A percentile compares a stretch with the other conserved stretches of the same genome.
phyloP scores from a whole-genome alignment of 2,113 vertebrate species.

The Loxodonta africana region DNA sequence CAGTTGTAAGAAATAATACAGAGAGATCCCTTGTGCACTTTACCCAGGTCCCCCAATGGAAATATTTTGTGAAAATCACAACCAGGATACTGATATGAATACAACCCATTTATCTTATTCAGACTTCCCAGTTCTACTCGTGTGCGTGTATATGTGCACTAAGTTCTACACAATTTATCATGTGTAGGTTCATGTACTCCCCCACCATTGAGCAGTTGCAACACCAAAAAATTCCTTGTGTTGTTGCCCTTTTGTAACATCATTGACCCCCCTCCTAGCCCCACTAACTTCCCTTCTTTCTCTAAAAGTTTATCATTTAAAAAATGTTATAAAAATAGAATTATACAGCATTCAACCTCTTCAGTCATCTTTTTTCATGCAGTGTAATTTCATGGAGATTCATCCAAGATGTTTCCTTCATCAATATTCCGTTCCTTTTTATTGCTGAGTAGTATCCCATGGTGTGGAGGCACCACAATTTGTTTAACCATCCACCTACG shows the following conservation, averaged over 20 bases:
- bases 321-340: not conserved
- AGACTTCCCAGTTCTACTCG: not conserved
- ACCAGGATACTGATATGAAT: not conserved
- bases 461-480: too few species aligned
- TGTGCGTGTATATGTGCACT: not conserved
- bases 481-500: not conserved
- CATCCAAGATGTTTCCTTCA: not conserved
- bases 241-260: not conserved
- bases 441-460: not conserved
- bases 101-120: not conserved
- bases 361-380: not conserved
- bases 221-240: not conserved
- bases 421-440: not conserved
- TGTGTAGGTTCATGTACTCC: not conserved
- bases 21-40: not conserved
- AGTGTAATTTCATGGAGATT: not conserved
- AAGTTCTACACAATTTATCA: not conserved
- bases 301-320: constrained; percentile 17
- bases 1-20: not conserved
- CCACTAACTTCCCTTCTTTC: not conserved
- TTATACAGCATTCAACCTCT: not conserved
- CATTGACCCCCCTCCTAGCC: not conserved
- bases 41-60: not conserved
- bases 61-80: not conserved
- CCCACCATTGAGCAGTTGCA: not conserved